Base-by-base conservation (phyloP, 2,888 invertebrate genomes). In the Anaspis maculata region DNA sequence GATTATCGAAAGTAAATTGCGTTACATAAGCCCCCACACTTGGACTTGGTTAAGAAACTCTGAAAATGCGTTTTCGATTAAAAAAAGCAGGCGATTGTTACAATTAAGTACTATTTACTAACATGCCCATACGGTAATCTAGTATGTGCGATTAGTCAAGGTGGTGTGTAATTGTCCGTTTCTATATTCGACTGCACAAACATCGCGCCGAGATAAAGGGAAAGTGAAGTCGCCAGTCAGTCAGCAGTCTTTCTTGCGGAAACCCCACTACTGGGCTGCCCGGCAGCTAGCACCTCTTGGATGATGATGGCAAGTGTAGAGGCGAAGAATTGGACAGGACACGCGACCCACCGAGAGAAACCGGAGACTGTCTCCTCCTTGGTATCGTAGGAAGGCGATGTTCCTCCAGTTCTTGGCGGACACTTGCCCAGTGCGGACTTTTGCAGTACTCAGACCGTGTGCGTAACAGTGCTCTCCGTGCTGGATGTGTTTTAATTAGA, bases 241-340 rank as follows among this genome's bases (percentile, higher is more conserved):
- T 19, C 19, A 5, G 5, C 5, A 19, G 9, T 19, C n/a, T n/a
- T n/a, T n/a, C n/a, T n/a, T n/a, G n/a, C 28, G 25, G 24, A 7
- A 26, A 30, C 40, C 44, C 43, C 47, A 31, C 36, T 25, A 19
- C 35, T n/a, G n/a, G n/a, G n/a, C n/a, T n/a, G n/a, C n/a, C n/a
- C n/a, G n/a, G n/a, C n/a, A n/a, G n/a, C n/a, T n/a, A n/a, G n/a
- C n/a, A n/a, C n/a, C n/a, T n/a, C n/a, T n/a, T n/a, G n/a, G n/a
- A n/a, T n/a, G n/a, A n/a, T n/a, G n/a, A n/a, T n/a, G 30, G 25
- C 37, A 37, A 42, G 41, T 40, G 38, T 36, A 38, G 45, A 30
- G 29, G 41, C 33, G 41, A 44, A 42, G 44, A 33, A 44, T 44
- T 38, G 37, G 29, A 34, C 30, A 31, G 14, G 39, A 47, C 45